Conservation (phyloP, 2,888 invertebrate species). For the Chaitophorus viminalis region DNA sequence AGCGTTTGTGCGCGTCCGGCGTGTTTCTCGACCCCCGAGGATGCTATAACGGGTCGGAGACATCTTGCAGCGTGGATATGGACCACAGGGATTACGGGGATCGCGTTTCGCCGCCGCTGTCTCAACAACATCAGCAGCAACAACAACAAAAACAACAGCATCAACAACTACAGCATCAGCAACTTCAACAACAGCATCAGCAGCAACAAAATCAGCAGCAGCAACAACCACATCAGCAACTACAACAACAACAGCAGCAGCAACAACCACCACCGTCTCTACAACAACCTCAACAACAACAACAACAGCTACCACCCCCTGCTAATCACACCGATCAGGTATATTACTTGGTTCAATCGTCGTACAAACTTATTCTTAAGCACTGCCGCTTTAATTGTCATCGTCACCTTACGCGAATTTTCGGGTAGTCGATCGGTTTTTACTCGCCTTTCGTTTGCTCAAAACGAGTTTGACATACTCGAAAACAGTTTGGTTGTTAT, state of each 20-base stretch:
- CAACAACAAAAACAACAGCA: slow-evolving; percentile 4
- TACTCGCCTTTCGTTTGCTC: not conserved
- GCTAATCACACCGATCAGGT: slow-evolving; percentile 52
- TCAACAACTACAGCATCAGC: not conserved
- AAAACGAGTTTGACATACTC: not conserved
- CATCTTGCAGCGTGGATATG: slow-evolving; percentile 61
- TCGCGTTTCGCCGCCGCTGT: slow-evolving; percentile 40
- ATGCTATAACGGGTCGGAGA: slow-evolving; percentile 63
- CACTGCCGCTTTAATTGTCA: not conserved
- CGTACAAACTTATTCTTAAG: not conserved
- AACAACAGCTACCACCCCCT: not conserved
- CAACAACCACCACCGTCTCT: not conserved
- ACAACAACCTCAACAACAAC: not conserved
- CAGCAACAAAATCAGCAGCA: not conserved
- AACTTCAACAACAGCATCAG: not conserved
- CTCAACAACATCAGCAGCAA: slow-evolving; percentile 20
- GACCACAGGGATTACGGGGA: slow-evolving; percentile 61
- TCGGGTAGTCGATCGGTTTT: not conserved
- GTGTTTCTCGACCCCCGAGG: slow-evolving; percentile 61
- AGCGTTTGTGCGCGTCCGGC: slow-evolving; percentile 62
- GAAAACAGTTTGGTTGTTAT: not conserved
- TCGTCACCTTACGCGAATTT: not conserved
- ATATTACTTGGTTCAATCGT: slow-evolving; percentile 3
- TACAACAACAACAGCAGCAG: not conserved
- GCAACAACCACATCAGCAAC: not conserved